A percentile compares a stretch with the other conserved stretches of the same genome.
Evolutionary conservation across 2,113 vertebrate genomes (phyloP).

Genomic region (Nannobrachium achirus): DNA sequence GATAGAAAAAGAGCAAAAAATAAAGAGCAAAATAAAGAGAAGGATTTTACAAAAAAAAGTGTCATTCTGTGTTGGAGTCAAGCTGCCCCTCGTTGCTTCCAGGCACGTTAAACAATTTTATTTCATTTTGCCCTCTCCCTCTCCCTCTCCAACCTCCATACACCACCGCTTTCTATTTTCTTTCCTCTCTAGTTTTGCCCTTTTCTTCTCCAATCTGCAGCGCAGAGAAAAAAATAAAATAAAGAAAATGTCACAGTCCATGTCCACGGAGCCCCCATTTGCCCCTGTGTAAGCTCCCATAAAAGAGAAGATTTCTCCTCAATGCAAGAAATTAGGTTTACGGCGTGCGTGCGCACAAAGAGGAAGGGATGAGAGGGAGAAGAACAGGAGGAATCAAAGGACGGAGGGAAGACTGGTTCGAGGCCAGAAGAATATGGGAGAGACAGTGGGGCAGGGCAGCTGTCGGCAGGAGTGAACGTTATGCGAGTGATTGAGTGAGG

Average conservation of each 20-base stretch:
- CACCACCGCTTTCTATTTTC: not conserved
- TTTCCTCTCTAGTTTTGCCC: conserved; percentile 34
- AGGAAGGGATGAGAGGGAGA: not conserved
- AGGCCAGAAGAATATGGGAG: not conserved
- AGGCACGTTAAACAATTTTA: conserved; percentile 39
- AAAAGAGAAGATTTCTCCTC: conserved; percentile 30
- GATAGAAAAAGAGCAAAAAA: not conserved
- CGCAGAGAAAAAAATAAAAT: conserved; percentile 14
- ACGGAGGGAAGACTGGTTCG: not conserved
- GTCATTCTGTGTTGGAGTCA: conserved; percentile 10
- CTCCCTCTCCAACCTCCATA: not conserved
- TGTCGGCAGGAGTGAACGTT: no score
- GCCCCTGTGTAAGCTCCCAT: conserved; percentile 38
- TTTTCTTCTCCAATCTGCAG: conserved; percentile 33
- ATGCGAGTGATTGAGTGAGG: no score
- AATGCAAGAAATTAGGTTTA: not conserved
- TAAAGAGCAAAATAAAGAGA: conserved; percentile 27
- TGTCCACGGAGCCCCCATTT: conserved; percentile 26
- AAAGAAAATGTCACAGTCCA: conserved; percentile 43
- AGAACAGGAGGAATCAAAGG: conserved; percentile 6
- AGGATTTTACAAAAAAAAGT: conserved; percentile 53
- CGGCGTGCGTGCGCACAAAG: not conserved
- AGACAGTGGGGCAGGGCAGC: not conserved
- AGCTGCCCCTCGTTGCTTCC: conserved; percentile 24
- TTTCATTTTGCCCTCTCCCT: conserved; percentile 18